Evolutionary conservation across 2,797 vertebrate genomes (phyloP).

Genomic region (Pampus argenteus): DNA sequence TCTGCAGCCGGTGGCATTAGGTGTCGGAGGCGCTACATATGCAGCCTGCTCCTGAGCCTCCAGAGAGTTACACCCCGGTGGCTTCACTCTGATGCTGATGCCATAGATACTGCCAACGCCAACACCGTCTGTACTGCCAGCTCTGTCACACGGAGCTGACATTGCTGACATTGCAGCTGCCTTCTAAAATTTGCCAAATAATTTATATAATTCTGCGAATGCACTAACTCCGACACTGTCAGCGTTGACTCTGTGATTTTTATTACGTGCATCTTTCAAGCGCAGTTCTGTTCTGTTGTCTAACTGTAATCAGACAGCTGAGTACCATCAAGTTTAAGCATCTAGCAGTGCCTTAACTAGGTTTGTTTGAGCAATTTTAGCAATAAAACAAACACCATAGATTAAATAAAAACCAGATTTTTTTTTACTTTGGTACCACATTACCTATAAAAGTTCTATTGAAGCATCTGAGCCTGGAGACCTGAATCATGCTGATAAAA

Average conservation of each 20-base stretch:
- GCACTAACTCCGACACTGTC: background rate
- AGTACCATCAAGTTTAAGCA: background rate
- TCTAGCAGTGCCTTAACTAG: background rate
- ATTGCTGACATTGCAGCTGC: constrained; percentile 56
- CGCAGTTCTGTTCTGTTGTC: background rate
- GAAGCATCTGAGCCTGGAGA: background rate
- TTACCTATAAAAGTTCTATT: background rate
- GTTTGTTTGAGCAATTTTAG: background rate
- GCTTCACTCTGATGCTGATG: constrained; percentile 64
- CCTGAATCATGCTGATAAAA: background rate
- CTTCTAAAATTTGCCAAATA: constrained; percentile 38
- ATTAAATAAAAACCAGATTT: background rate
- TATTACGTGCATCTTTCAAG: background rate
- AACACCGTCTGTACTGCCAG: constrained; percentile 40
- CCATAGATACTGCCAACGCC: constrained; percentile 68
- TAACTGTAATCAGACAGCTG: background rate
- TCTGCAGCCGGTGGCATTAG: constrained; percentile 91
- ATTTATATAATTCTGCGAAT: constrained; percentile 29
- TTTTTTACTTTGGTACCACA: background rate
- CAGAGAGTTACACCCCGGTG: constrained; percentile 63
- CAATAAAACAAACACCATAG: background rate
- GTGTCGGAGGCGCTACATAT: constrained; percentile 88
- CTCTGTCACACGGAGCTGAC: constrained; percentile 44
- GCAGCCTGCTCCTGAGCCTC: constrained; percentile 85
- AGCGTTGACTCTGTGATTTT: background rate